Percentiles rank a stretch among this genome's conserved stretches.
Evolutionary conservation across 2,888 invertebrate species (phyloP).

Genomic region (Plebejus anna): DNA sequence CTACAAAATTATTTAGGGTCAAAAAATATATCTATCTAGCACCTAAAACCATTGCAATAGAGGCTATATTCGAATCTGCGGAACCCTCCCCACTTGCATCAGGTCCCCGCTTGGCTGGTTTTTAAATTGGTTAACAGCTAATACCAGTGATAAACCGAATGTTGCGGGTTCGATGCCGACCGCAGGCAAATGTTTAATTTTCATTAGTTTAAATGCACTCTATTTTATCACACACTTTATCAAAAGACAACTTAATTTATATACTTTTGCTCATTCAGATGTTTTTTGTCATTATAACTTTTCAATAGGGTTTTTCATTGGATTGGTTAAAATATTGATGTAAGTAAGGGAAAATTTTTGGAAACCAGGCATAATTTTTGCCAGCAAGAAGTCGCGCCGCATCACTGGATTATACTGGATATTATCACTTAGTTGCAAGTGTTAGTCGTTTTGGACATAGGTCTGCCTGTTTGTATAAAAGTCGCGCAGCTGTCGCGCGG

Average conservation of each 20-base stretch:
- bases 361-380: too few relatives aligned
- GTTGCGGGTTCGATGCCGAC: slow-evolving; percentile 9
- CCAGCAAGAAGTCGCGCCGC: too few relatives aligned
- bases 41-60: background rate
- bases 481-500: too few relatives aligned
- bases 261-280: too few relatives aligned
- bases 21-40: background rate
- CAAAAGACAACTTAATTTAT: background rate
- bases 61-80: background rate
- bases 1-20: background rate
- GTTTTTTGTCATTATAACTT: too few relatives aligned
- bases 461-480: too few relatives aligned
- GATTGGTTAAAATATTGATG: too few relatives aligned
- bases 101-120: background rate
- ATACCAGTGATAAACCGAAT: slow-evolving; percentile 2
- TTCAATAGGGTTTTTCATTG: too few relatives aligned
- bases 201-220: background rate
- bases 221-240: background rate
- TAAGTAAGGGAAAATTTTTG: too few relatives aligned
- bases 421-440: too few relatives aligned
- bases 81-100: background rate
- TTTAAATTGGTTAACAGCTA: slow-evolving; percentile 18
- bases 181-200: slow-evolving; percentile 18
- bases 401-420: too few relatives aligned
- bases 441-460: too few relatives aligned